phyloP scores from a whole-genome alignment of 2,888 invertebrate genomes.

The Leptinotarsa rubiginosa region DNA sequence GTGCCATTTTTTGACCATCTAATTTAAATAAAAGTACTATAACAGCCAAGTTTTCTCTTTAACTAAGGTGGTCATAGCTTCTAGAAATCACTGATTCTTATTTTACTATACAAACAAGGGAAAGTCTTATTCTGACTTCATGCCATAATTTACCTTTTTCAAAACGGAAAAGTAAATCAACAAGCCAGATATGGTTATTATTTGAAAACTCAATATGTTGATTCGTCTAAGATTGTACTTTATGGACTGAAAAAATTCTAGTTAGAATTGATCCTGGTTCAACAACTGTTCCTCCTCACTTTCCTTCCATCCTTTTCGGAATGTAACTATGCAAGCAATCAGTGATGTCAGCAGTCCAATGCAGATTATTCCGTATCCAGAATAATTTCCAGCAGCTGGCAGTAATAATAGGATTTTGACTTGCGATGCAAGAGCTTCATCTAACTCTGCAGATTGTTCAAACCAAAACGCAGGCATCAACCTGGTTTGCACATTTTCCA shows the following conservation, averaged over 20 bases:
- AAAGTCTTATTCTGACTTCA: neutral
- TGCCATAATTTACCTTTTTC: neutral
- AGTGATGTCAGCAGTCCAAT: constrained; percentile 64
- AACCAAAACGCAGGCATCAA: constrained; percentile 85
- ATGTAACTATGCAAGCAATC: constrained; percentile 61
- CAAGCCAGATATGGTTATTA: neutral
- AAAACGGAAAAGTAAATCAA: neutral
- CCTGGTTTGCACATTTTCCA: constrained; percentile 69
- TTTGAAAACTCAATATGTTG: constrained; percentile 11
- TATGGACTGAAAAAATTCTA: constrained; percentile 34
- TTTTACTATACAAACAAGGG: neutral
- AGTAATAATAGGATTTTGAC: constrained; percentile 70
- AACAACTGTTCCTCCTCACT: constrained; percentile 62
- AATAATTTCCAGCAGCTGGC: constrained; percentile 69
- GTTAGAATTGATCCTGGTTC: constrained; percentile 50
- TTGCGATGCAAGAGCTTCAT: constrained; percentile 70
- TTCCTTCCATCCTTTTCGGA: constrained; percentile 60
- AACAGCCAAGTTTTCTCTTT: neutral
- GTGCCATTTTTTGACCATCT: neutral
- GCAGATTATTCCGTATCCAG: constrained; percentile 69
- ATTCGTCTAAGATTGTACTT: constrained; percentile 25
- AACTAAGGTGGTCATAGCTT: neutral
- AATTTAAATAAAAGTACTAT: neutral
- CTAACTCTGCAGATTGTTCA: constrained; percentile 73
- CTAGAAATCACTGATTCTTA: no score